Conservation (phyloP, 2,113 vertebrate species). For the Chiloscyllium plagiosum region DNA sequence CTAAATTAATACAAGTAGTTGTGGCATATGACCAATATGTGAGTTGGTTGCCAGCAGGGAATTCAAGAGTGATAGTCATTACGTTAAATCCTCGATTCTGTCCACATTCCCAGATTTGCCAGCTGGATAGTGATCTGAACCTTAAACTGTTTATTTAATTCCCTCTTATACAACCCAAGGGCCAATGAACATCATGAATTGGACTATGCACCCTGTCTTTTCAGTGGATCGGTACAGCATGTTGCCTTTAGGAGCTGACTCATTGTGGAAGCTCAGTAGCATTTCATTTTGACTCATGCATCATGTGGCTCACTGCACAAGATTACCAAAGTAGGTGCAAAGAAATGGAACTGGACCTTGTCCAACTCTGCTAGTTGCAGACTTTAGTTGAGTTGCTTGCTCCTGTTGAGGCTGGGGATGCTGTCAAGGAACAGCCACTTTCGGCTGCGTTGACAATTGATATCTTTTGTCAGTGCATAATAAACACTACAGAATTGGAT, state of each 20-base stretch:
- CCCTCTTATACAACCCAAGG: neutral
- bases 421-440: neutral
- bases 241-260: neutral
- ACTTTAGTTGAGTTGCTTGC: neutral
- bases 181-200: neutral
- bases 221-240: neutral
- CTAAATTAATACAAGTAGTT: neutral
- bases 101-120: neutral
- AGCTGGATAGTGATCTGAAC: neutral
- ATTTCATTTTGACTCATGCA: neutral
- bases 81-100: neutral
- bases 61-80: neutral
- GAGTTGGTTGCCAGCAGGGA: neutral
- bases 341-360: neutral
- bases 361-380: neutral
- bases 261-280: neutral
- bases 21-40: neutral
- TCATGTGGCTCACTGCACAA: neutral
- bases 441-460: neutral
- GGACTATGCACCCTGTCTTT: neutral
- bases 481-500: neutral
- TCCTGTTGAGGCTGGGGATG: neutral
- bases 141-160: neutral
- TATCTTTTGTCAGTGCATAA: too few relatives aligned
- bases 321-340: neutral